Evolutionary conservation across 2,888 invertebrate genomes (phyloP), one percentile per base, ranked within the genome.

Genomic region (Dasysyrphus tricinctus): DNA sequence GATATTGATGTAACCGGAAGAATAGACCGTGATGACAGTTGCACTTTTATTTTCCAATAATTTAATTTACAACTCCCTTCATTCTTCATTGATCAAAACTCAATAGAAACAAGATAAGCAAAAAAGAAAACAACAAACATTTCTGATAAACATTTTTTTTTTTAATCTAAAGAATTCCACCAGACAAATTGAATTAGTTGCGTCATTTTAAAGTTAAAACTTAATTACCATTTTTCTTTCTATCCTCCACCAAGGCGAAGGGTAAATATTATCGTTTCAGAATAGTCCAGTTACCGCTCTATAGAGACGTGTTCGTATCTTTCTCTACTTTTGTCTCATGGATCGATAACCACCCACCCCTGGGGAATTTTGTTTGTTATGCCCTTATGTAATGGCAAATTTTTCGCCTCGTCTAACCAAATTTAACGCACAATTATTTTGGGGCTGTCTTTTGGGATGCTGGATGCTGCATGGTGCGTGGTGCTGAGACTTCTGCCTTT

Each of bases 381-480:
- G 44, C 44, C 32, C 44, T 44, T n/a, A 42, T 61, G 61, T 42
- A n/a, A 29, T 39, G 6, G 63, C 16, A 44, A 44, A 63, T 63
- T 63, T 63, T 63, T 42, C 32, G 63, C 63, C 9, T 63, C 61
- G 5, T 63, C 29, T 44, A 44, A 11, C 42, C 24, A 44, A 9
- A 11, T 63, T 57, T 57, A 16, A 44, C 44, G 44, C 44, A 32
- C 63, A 63, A 63, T 44, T 63, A 63, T 63, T 63, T 34, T 63
- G 44, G 44, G n/a, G n/a, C 39, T 61, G 54, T 8, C 32, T 56
- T 34, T 9, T n/a, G 29, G n/a, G 4, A 11, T 29, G 9, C n/a
- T 44, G 44, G 11, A 16, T 14, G n/a, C n/a, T 16, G 44, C 37
- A 29, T 61, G n/a, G 5, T n/a, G 32, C 54, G 34, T n/a, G 19